Evolutionary conservation across 2,113 vertebrate genomes (phyloP).

Genomic region (Triplophysa rosa): DNA sequence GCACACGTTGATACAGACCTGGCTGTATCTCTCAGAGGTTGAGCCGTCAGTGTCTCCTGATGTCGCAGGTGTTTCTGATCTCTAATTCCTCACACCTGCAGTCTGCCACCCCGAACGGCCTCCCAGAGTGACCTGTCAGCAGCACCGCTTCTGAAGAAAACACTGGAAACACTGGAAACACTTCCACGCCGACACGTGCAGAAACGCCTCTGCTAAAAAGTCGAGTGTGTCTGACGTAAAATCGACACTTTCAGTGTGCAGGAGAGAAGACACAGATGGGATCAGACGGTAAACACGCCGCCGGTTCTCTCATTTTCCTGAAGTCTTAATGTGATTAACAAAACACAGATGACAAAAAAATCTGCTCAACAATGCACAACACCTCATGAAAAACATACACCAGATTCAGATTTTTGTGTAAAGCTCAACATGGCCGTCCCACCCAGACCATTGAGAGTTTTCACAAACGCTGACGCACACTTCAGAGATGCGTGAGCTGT

Average conservation of each 20-base stretch:
- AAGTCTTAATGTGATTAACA: constrained; percentile 20
- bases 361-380: too few species aligned
- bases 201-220: too few species aligned
- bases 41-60: background rate
- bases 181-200: too few species aligned
- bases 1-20: too few species aligned
- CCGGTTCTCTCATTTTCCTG: constrained; percentile 40
- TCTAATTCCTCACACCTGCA: constrained; percentile 62
- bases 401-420: too few species aligned
- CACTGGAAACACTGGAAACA: background rate
- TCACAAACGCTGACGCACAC: background rate
- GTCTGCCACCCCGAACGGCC: constrained; percentile 11
- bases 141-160: background rate
- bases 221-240: too few species aligned
- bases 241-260: background rate
- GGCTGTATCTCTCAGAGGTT: too few species aligned
- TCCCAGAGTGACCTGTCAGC: constrained; percentile 55
- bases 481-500: constrained; percentile 14
- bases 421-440: constrained; percentile 27
- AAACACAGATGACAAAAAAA: too few species aligned
- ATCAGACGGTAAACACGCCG: constrained; percentile 35
- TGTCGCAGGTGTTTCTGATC: constrained; percentile 52
- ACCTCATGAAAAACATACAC: too few species aligned
- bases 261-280: constrained; percentile 52
- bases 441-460: background rate